Evolutionary conservation across 2,797 vertebrate species (phyloP).

Genomic region (Enteromius radiatus): DNA sequence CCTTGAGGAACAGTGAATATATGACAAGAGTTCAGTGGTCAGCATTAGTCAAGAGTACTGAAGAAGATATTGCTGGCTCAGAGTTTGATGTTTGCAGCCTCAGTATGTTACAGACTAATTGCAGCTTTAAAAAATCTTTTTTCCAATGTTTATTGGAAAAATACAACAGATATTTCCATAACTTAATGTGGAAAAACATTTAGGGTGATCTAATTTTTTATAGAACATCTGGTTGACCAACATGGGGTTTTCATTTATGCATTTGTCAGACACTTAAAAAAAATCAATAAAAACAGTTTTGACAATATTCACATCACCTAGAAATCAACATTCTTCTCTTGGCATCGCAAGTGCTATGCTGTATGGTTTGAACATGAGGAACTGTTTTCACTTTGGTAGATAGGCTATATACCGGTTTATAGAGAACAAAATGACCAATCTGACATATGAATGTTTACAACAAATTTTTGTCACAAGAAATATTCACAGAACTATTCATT

Average conservation of each 20-base stretch:
- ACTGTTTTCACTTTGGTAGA: not conserved
- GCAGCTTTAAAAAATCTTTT: not conserved
- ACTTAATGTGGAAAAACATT: not conserved
- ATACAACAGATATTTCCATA: too few species aligned
- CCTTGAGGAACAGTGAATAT: not conserved
- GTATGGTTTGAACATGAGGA: not conserved
- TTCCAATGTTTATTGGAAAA: too few species aligned
- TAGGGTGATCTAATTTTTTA: not conserved
- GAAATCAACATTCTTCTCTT: not conserved
- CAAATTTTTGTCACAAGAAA: too few species aligned
- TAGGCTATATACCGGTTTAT: not conserved
- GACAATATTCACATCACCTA: not conserved
- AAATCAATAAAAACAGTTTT: too few species aligned
- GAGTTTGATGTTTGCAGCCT: not conserved
- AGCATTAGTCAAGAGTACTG: not conserved
- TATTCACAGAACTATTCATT: not conserved
- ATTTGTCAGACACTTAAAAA: not conserved
- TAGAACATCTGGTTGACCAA: not conserved
- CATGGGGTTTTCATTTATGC: not conserved
- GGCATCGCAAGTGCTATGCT: too few species aligned
- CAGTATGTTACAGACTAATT: not conserved
- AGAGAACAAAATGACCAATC: not conserved
- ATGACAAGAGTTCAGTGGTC: conserved; percentile 1
- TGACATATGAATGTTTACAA: not conserved
- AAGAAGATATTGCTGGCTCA: not conserved